Evolutionary conservation across 2,113 vertebrate genomes (phyloP), one percentile per base, ranked within the genome.

Genomic region (Choloepus hoffmanni): DNA sequence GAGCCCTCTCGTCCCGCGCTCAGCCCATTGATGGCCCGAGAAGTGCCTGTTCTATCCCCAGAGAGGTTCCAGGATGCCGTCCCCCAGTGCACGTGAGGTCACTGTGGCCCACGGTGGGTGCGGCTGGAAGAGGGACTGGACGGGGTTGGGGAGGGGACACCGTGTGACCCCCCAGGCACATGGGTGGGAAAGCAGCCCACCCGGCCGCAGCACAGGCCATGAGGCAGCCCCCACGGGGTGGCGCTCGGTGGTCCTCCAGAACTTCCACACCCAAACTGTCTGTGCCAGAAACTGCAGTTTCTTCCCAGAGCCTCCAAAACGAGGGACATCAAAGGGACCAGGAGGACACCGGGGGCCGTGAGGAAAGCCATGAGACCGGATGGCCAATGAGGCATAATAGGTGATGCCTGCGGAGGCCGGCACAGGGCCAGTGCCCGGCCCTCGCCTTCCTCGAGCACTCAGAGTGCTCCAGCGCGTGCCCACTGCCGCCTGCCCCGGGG

Each of bases 301-400:
- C 73, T 14, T 58, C 79, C 48, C 10, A 10, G 4, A 5, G 36
- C 36, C 8, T 55, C 14, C 33, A 36, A 48, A 33, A 53, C 2
- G 15, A 43, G 26, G 1, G 19, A 53, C n/a, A 30, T 43, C n/a
- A 48, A 23, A 65, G 36, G 24, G 36, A 65, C 43, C 10, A 0
- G 9, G 63, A 45, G 55, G 48, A 24, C 23, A 5, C 7, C 48
- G 14, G 4, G 40, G 36, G 48, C 36, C 2, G 2, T 1, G 1
- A 33, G 0, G 78, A n/a, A 74, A 48, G 1, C 0, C 0, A 1
- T 6, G 1, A 0, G 21, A 16, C 68, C 4, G 0, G 0, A 23
- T 21, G 67, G 36, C 23, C 67, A 43, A 24, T 0, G 36, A 55
- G 28, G 36, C 63, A 9, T 6, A 12, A 55, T 3, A 21, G 10